Evolutionary conservation across 2,888 invertebrate species (phyloP).

Genomic region (Adelphocoris suturalis): DNA sequence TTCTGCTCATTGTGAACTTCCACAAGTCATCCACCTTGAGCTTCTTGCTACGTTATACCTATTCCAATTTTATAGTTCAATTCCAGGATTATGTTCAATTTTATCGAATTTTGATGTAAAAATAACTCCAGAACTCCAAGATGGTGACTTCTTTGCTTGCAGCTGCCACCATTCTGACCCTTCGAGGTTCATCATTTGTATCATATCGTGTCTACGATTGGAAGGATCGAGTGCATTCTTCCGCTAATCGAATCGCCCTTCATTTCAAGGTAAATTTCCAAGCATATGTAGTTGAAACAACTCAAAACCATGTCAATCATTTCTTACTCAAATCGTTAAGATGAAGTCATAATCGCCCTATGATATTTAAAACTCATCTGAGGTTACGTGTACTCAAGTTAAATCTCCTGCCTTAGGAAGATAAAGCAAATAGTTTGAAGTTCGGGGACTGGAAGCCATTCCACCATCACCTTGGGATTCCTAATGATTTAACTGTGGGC

Average conservation of each 20-base stretch:
- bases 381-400: too few relatives aligned
- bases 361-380: too few relatives aligned
- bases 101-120: neutral
- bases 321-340: too few relatives aligned
- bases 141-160: slow-evolving; percentile 76
- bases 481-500: too few relatives aligned
- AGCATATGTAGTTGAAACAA: too few relatives aligned
- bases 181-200: slow-evolving; percentile 94
- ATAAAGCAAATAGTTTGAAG: too few relatives aligned
- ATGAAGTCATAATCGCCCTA: too few relatives aligned
- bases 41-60: neutral
- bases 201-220: slow-evolving; percentile 95
- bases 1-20: neutral
- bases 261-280: slow-evolving; percentile 86
- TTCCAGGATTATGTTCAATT: neutral
- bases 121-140: neutral
- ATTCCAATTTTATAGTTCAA: neutral
- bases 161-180: slow-evolving; percentile 92
- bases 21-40: neutral
- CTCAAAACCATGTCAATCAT: too few relatives aligned
- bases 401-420: too few relatives aligned
- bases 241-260: slow-evolving; percentile 91
- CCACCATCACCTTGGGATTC: too few relatives aligned
- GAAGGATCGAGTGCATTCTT: slow-evolving; percentile 94
- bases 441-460: too few relatives aligned